Percentiles rank a stretch among this genome's conserved stretches.
Evolutionary conservation across 2,888 invertebrate genomes (phyloP).

Genomic region (Napeogenes sylphis): DNA sequence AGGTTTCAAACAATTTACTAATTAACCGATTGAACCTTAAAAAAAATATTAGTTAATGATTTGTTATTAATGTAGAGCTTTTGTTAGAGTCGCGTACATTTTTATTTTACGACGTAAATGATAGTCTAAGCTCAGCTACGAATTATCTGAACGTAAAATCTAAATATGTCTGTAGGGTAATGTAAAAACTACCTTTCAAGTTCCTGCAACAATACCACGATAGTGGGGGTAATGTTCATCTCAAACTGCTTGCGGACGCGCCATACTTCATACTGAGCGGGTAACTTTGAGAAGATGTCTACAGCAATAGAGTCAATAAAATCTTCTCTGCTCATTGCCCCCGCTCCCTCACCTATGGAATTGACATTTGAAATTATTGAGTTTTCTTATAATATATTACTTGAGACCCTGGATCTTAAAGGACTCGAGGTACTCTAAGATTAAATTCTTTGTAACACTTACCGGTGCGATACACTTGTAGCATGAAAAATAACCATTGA

Average conservation of each 20-base stretch:
- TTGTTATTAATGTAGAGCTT: too few species aligned
- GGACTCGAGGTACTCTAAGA: too few species aligned
- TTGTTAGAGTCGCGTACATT: too few species aligned
- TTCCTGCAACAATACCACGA: constrained; percentile 92
- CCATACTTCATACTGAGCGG: constrained; percentile 86
- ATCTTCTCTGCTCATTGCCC: constrained; percentile 89
- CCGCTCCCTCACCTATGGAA: constrained; percentile 79
- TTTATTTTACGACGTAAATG: too few species aligned
- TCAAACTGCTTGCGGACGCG: constrained; percentile 89
- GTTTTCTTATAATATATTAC: too few species aligned
- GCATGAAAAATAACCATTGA: constrained; percentile 20
- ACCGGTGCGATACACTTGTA: constrained; percentile 27
- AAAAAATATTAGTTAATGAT: neutral
- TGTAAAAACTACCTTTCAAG: constrained; percentile 79
- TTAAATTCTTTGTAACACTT: constrained; percentile 4
- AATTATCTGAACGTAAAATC: too few species aligned
- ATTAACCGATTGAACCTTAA: constrained; percentile 84
- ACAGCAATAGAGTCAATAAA: constrained; percentile 88
- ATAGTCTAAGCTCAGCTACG: neutral
- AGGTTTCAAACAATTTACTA: too few species aligned
- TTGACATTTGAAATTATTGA: neutral
- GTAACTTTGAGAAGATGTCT: constrained; percentile 87
- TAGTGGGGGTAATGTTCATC: constrained; percentile 87
- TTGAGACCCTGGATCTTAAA: too few species aligned
- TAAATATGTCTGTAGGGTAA: too few species aligned